Base-by-base conservation (phyloP, 2,888 invertebrate genomes). In the Daptonema setosum region DNA sequence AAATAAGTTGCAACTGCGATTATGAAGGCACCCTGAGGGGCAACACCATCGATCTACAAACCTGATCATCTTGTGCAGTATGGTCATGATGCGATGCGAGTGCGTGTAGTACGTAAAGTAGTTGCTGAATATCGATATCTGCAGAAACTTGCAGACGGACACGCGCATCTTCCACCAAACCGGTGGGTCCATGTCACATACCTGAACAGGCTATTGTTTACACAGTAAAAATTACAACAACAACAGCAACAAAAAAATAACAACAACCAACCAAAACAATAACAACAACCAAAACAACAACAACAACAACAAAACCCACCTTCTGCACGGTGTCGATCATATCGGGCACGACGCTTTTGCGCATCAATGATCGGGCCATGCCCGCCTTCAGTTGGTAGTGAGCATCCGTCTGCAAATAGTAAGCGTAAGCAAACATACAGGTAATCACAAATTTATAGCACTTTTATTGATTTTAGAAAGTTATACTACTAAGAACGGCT, bases 111-210 rank as follows among this genome's bases (percentile, higher is more conserved):
- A 63, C 28, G 61, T 58, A 66, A 75, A 78, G 58, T 75, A 69
- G 64, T 79, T 79, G 55, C 73, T 71, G 62, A 78, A 77, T 24
- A 76, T 74, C 63, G 74, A 70, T 45, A 73, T 72, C 66, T 77
- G 75, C 8, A 77, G 66, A 64, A 75, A 75, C 50, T 71, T 68
- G 35, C 76, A 66, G 28, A 76, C 66, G 29, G 74, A 72, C 8
- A 73, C 68, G 26, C 76, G 67, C 1, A 76, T 72, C 61, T 75
- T 75, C 78, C 78, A 78, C 63, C 71, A 70, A 22, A 26, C n/a
- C 22, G 47, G 22, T 55, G 51, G 45, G 3, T n/a, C n/a, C 8
- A 5, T 17, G 45, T 8, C n/a, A 22, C 45, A 45, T 22, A 45
- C 3, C 45, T 45, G 45, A 5, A n/a, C 14, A n/a, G n/a, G 14